Base-by-base conservation (phyloP, 2,113 vertebrate species). In the Physeter macrocephalus region DNA sequence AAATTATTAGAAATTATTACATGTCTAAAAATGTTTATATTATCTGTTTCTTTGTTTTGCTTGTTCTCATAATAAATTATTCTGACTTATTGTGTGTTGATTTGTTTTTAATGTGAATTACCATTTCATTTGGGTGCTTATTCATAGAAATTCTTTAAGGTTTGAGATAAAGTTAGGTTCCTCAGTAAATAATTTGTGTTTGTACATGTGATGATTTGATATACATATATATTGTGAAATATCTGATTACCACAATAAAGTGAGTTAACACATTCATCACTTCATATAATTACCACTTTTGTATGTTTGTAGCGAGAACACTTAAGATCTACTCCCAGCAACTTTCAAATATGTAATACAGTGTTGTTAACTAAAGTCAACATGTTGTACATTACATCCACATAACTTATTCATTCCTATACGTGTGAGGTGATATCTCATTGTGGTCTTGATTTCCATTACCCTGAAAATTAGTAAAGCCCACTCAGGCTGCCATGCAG, bases 181-280 rank as follows among this genome's bases (percentile, higher is more conserved):
- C 15, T 36, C 49, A 77, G 27, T 64, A 64, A 77, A 77, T 74
- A 74, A 88, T 66, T 90, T 82, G 54, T 59, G 78, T 41, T 82
- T 39, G 23, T 78, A 66, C 11, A 77, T n/a, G 23, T 36, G 23
- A 49, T 64, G 41, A 75, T 25, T 46, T 23, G 43, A 18, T 39
- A 39, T 29, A 59, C 21, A 31, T 14, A 49, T 14, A 49, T 14
- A 49, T 14, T 14, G 49, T 49, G 49, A 49, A 49, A 49, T 49
- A 49, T 49, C 49, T 49, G 49, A 49, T 49, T 14, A 49, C 49
- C 49, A 49, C 49, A 49, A 49, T 49, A 49, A 49, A 49, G 49
- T 49, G 49, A 49, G 49, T 49, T 49, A 49, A 14, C 49, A 49
- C 49, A 49, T 49, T 49, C 4, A 49, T 49, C 49, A 49, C 49